phyloP scores from a whole-genome alignment of 2,113 vertebrate genomes.

The Corythornis cristatus region DNA sequence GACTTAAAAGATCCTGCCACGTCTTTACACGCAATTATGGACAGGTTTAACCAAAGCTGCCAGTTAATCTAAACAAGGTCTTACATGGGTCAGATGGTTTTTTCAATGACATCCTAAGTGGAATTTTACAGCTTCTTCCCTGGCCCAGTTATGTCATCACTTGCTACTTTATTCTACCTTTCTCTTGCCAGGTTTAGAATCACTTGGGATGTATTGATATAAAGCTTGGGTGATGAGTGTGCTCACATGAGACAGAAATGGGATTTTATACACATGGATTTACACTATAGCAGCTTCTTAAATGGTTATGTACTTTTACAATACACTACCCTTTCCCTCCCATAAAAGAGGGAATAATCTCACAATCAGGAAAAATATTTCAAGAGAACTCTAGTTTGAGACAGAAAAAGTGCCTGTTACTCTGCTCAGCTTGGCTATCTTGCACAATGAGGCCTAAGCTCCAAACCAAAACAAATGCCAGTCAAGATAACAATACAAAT shows the following conservation, averaged over 20 bases:
- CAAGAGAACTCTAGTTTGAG: not conserved
- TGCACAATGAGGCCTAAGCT: not conserved
- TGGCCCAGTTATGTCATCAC: slow-evolving; percentile 52
- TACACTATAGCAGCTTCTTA: not conserved
- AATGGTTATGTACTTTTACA: not conserved
- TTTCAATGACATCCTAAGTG: slow-evolving; percentile 22
- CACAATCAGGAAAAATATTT: not conserved
- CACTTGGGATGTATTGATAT: not conserved
- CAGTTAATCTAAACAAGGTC: slow-evolving; percentile 58
- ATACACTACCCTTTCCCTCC: not conserved
- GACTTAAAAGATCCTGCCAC: not conserved
- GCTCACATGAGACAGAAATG: accelerated
- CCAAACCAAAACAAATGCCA: slow-evolving; percentile 33
- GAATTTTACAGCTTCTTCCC: slow-evolving; percentile 63
- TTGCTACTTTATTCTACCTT: slow-evolving; percentile 7
- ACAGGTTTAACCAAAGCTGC: slow-evolving; percentile 55
- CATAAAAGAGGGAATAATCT: not conserved
- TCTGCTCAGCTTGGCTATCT: no score
- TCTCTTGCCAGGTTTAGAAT: slow-evolving; percentile 14
- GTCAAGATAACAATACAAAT: not conserved
- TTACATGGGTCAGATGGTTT: slow-evolving; percentile 44
- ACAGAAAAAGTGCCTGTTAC: no score
- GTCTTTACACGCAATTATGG: not conserved
- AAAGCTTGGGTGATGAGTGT: not conserved
- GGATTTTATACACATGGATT: not conserved